Evolutionary conservation across 2,113 vertebrate genomes (phyloP), one percentile per base, ranked within the genome.

Genomic region (Centropristis striata): DNA sequence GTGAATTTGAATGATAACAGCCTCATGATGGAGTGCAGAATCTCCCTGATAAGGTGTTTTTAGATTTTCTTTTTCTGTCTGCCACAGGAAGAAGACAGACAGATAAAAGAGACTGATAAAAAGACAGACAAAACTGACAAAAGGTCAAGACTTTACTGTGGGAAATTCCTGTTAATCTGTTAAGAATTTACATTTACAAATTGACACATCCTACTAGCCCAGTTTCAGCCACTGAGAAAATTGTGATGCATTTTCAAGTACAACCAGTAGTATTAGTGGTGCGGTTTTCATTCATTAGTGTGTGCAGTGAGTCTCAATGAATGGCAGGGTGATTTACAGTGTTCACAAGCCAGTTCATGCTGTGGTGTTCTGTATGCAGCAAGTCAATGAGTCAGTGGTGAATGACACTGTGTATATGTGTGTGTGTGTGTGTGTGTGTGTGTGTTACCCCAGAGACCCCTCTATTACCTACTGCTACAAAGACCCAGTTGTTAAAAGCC

Each of bases 391-490:
- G 77, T 78, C 61, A 82, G 44, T 83, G 84, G 74, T 86, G 78
- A 89, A 75, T 87, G 79, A 74, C 68, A 71, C 75, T 61, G 70
- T 79, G 77, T 76, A 73, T 78, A 68, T 70, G 55, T 81, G 78
- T 37, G 41, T 78, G 66, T 78, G 81, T 78, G 80, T 69, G 50
- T 77, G 59, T 78, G 78, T 15, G 37, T 72, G 70, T 68, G 81
- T 72, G 67, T 68, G 66, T 86, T 83, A 77, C 90, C 74, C 88
- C 59, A 78, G 90, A 87, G 84, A 89, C 76, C 32, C 75, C 47
- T 82, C 75, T 82, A 50, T 80, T 88, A 86, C 81, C 78, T 81
- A 69, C 32, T 74, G 67, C 64, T 82, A 84, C 91, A 92, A 86
- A 79, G 82, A 84, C 71, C 27, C 79, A 57, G 42, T 75, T 89